Evolutionary conservation across 2,113 vertebrate genomes (phyloP), one percentile per base, ranked within the genome.

Genomic region (Tragulus kanchil): DNA sequence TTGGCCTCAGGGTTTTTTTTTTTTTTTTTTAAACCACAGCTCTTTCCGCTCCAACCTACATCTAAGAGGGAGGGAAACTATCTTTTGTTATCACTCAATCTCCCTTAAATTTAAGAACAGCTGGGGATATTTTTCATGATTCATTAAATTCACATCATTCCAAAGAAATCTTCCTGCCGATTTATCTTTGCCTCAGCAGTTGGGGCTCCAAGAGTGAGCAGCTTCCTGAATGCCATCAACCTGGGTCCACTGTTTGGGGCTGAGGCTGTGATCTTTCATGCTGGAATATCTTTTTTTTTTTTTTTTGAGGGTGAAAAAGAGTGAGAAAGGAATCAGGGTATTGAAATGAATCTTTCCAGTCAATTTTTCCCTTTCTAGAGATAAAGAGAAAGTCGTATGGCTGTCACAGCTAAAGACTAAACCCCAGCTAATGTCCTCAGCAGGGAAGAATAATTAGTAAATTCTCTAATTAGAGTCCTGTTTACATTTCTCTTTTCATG

Each of bases 61-160:
- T 99, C 98, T 98, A 98, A 99, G 98, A 97, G 98, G 98, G 98
- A 97, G 98, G 95, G 97, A 98, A 98, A 98, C 98, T 98, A 98
- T 98, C 98, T 98, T 99, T 99, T 98, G 98, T 97, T 99, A 99
- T 99, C 98, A 98, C 98, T 98, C 98, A 99, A 98, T 99, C 98
- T 98, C 98, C 98, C 98, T 99, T 99, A 99, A 99, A 99, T 99
- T 99, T 99, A 98, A 98, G 98, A 98, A 98, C 99, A 99, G 99
- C 98, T 99, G 99, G 98, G 98, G 98, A 96, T 98, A 98, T 98
- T 98, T 98, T 97, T 98, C 98, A 99, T 98, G 99, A 99, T 99
- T 99, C 98, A 99, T 99, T 99, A 99, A 98, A 99, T 99, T 98
- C 97, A 93, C 98, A 98, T 99, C 98, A 99, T 99, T 99, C 98